Evolutionary conservation across 2,797 vertebrate genomes (phyloP), one percentile per base, ranked within the genome.

Genomic region (Buphagus erythrorhynchus): DNA sequence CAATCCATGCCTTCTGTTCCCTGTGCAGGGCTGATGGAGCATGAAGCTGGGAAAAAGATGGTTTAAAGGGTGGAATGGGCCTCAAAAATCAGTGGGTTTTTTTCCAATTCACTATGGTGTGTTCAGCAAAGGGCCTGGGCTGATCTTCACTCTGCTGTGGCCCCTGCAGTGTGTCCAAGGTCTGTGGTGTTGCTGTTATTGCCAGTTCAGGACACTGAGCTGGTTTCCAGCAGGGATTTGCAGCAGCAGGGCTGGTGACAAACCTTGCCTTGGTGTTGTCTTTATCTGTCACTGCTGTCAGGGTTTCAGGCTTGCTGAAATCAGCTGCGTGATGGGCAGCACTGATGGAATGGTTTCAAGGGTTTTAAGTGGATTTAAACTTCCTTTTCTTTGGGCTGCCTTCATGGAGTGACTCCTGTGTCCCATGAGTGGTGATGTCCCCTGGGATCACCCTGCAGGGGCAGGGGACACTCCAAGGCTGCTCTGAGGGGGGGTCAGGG

Each of bases 271-370:
- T 9, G 24, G 5, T 36, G 11, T 15, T 57, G 10, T 31, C 42
- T 11, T 55, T 9, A 5, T 4, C 19, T 45, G 6, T 9, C 18
- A 11, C 10, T 22, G 21, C 59, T 10, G 1, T 3, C 0, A 0
- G 35, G 13, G 11, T 21, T 48, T 25, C 12, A 6, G 52, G 31
- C 35, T 51, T 36, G 1, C 3, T 10, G 68, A 61, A 48, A 58
- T 7, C 22, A 31, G 31, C 62, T 68, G 17, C 0, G 0, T 3
- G n/a, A 46, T 6, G 33, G 33, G 7, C 16, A 74, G 10, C 36
- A 19, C 52, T 16, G 22, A 66, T 38, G 24, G 16, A 29, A 36
- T 2, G 40, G 22, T 26, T 78, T 45, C 31, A 42, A 83, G 24
- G 17, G 3, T 15, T 38, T 38, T 38, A 38, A 0, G 18, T 0